Evolutionary conservation across 2,797 vertebrate genomes (phyloP), one percentile per base, ranked within the genome.

Genomic region (Spea hammondii): DNA sequence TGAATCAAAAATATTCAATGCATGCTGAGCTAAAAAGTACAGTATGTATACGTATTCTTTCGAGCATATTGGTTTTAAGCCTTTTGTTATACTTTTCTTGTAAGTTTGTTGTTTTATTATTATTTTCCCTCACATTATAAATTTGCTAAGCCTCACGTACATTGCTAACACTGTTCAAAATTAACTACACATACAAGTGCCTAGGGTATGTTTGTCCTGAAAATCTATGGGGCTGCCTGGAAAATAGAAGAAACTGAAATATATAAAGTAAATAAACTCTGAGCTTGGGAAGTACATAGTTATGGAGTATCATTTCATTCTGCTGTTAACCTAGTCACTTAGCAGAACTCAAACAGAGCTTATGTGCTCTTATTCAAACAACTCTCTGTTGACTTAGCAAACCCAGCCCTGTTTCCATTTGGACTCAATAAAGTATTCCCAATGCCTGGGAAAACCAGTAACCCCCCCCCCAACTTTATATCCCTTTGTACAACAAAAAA

Each of bases 401-500:
- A 60, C 44, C 8, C 64, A 68, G 32, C 5, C 11, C 17, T 62
- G 9, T 73, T 73, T 66, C 77, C 12, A 44, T 72, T 50, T 79
- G 70, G 51, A 66, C 70, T 78, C 59, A 57, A 78, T 78, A 49
- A 78, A 72, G 45, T 47, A n/a, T 72, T 48, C 51, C 48, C 51
- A 10, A 72, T 55, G 67, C n/a, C 51, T 68, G 67, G 69, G 51
- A 70, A 79, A 73, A 46, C 7, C 47, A 49, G 49, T 68, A 54
- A 62, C 54, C 59, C 32, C 4, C 44, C 57, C 66, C 67, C 47
- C n/a, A 72, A 66, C 72, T 79, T 73, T 60, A 73, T 64, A 68
- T 79, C 45, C 50, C 47, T 79, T 73, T 79, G 77, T 67, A n/a
- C 77, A 74, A 73, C 77, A 79, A 73, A 62, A 78, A 74, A 46